A percentile compares a stretch with the other conserved stretches of the same genome.
phyloP scores from a whole-genome alignment of 35 echinoderm and acorn worm genomes.

The Lytechinus variegatus region DNA sequence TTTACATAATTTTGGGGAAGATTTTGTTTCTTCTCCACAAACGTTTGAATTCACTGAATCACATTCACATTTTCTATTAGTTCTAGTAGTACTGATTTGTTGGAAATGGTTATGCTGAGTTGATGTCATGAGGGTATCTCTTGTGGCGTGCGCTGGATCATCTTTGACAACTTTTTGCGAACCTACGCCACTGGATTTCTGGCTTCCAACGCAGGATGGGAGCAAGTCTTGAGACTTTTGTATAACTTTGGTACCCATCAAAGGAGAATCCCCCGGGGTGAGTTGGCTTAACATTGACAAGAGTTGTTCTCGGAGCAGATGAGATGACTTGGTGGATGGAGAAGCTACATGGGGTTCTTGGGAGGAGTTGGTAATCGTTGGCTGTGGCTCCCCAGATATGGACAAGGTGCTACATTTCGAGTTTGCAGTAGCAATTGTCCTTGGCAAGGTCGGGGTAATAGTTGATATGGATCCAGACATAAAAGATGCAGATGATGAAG shows the following conservation, averaged over 20 bases:
- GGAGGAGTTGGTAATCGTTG: not conserved
- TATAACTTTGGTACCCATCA: not conserved
- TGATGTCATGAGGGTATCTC: not conserved
- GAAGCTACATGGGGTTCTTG: not conserved
- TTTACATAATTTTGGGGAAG: not conserved
- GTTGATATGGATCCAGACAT: not conserved
- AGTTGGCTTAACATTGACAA: too few species aligned
- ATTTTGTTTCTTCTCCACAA: not conserved
- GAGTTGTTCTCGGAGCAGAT: too few species aligned
- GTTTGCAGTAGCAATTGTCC: not conserved
- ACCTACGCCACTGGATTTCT: not conserved
- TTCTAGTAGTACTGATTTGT: not conserved
- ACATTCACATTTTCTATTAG: not conserved
- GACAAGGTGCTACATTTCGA: not conserved
- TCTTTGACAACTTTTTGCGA: not conserved
- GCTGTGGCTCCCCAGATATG: not conserved
- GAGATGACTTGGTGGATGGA: not conserved
- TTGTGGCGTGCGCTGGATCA: not conserved
- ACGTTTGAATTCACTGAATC: not conserved
- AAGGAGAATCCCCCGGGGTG: not conserved
- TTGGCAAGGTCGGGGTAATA: not conserved
- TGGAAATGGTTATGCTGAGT: not conserved
- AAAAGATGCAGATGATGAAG: conserved; percentile 25
- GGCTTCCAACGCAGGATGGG: not conserved
- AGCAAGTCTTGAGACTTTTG: not conserved